These are phyloP conservation scores for Lota lota DNA, from an alignment of 2,113 vertebrate genomes.

Conservation along the genomic window DNA sequence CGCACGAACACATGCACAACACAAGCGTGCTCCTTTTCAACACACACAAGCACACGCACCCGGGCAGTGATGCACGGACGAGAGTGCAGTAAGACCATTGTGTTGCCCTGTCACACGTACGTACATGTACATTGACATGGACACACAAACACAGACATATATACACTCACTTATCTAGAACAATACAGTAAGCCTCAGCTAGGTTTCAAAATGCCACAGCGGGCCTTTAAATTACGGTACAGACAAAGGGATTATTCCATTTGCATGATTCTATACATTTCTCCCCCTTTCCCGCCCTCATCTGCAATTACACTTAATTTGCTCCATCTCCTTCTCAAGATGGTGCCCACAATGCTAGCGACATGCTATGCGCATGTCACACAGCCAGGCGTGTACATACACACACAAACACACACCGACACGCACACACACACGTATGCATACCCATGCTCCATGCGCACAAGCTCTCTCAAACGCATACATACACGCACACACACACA, in stretches of 20 bases:
- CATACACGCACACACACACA: conserved; percentile 5
- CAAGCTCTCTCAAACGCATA: neutral
- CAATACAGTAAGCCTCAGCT: conserved; percentile 15
- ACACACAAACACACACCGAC: conserved; percentile 20
- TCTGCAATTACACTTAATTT: conserved; percentile 64
- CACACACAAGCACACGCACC: conserved; percentile 18
- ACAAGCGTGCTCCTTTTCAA: neutral
- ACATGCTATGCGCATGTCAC: neutral
- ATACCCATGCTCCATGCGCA: too few relatives aligned
- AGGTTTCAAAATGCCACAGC: conserved; percentile 17
- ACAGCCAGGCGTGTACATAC: conserved; percentile 6
- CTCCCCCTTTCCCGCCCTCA: conserved; percentile 39
- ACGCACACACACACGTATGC: conserved; percentile 22
- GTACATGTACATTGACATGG: conserved; percentile 6
- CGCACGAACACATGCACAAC: conserved; percentile 56
- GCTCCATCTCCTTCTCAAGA: conserved; percentile 42
- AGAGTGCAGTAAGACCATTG: conserved; percentile 25
- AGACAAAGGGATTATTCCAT: conserved; percentile 53
- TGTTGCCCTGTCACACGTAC: conserved; percentile 29
- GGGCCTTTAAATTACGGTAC: conserved; percentile 37
- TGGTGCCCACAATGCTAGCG: conserved; percentile 33
- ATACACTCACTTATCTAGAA: neutral
- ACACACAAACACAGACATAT: conserved; percentile 9
- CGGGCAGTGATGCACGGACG: conserved; percentile 35
- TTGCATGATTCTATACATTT: conserved; percentile 59